Conservation (phyloP, 2,113 vertebrate genomes). For the Phrynocephalus versicolor region DNA sequence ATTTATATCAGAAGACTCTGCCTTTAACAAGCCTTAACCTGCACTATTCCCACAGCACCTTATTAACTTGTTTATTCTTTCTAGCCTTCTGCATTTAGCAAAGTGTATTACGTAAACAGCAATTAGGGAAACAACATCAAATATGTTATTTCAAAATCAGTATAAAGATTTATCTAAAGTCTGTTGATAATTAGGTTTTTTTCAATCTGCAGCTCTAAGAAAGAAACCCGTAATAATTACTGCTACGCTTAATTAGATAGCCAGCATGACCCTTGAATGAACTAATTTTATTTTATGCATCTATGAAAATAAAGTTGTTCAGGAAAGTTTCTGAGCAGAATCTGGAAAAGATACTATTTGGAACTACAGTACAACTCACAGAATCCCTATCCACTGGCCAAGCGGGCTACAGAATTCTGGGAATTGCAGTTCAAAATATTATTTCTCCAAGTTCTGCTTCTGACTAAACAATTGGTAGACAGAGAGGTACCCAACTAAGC, state of each 20-base stretch:
- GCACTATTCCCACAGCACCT: constrained; percentile 64
- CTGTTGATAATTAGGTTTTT: not conserved
- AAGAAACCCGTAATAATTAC: not conserved
- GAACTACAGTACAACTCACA: too few species aligned
- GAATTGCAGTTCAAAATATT: too few species aligned
- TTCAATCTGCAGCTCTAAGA: not conserved
- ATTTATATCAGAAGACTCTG: constrained; percentile 38
- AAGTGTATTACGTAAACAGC: constrained; percentile 53
- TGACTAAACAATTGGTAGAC: too few species aligned
- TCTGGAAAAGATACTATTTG: too few species aligned
- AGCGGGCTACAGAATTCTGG: too few species aligned
- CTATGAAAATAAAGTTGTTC: too few species aligned
- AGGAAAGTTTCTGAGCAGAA: not conserved
- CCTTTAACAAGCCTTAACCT: constrained; percentile 63
- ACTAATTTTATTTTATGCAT: constrained; percentile 3
- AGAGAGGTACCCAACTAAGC: too few species aligned
- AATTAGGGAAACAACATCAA: constrained; percentile 50
- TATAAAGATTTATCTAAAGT: constrained; percentile 6
- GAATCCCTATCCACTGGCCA: too few species aligned
- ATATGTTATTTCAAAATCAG: constrained; percentile 17
- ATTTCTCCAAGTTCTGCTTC: too few species aligned
- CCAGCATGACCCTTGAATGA: not conserved
- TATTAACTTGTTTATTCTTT: constrained; percentile 77
- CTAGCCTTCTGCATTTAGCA: constrained; percentile 51
- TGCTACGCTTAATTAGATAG: constrained; percentile 34